phyloP scores from a whole-genome alignment of 2,888 invertebrate genomes.

The Archaeoteleia sp. region DNA sequence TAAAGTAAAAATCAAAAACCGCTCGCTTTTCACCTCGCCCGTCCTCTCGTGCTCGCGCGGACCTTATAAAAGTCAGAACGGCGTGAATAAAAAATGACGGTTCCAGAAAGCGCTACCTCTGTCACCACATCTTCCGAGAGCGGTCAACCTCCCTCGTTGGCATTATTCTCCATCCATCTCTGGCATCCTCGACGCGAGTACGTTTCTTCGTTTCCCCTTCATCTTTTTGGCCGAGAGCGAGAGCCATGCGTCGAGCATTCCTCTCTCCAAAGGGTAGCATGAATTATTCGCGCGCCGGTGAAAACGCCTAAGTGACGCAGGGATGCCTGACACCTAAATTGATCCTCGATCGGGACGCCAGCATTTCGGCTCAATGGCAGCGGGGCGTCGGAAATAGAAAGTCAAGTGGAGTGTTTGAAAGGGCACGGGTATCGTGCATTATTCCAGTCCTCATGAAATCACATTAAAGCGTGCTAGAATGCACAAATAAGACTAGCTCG shows the following conservation, averaged over 20 bases:
- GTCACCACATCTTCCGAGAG: conserved; percentile 67
- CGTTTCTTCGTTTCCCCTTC: conserved; percentile 26
- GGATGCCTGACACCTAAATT: conserved; percentile 72
- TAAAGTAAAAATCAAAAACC: conserved; percentile 9
- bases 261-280: conserved; percentile 58
- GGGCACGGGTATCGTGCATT: conserved; percentile 58
- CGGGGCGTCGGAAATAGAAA: conserved; percentile 29
- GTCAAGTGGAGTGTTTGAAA: conserved; percentile 19
- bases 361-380: conserved; percentile 14
- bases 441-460: conserved; percentile 54
- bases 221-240: conserved; percentile 12
- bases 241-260: conserved; percentile 8
- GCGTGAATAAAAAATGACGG: conserved; percentile 67
- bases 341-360: conserved; percentile 68
- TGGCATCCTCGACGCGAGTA: not conserved
- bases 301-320: conserved; percentile 73
- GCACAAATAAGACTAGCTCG: conserved; percentile 23
- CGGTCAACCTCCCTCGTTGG: conserved; percentile 63
- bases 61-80: conserved; percentile 63
- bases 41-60: conserved; percentile 38
- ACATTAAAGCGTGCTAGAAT: conserved; percentile 46
- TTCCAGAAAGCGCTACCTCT: conserved; percentile 54
- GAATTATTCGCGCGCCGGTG: conserved; percentile 70
- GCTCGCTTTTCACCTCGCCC: conserved; percentile 39
- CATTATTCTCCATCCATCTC: conserved; percentile 12